Evolutionary conservation across 2,888 invertebrate species (phyloP), one percentile per base, ranked within the genome.

Genomic region (Hedya salicella): DNA sequence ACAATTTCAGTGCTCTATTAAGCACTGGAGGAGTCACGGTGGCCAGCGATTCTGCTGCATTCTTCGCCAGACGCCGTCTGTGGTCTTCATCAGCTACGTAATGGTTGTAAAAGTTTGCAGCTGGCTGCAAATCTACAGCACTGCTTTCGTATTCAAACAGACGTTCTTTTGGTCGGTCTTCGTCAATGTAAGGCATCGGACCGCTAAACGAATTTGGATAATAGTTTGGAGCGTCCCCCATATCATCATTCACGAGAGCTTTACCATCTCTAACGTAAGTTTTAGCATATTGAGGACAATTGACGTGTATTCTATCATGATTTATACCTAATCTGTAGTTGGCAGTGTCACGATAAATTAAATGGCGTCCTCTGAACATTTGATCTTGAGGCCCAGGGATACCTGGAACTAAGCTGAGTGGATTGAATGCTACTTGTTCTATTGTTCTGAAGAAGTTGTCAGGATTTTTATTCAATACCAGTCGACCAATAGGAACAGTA

Each of bases 1-100:
- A 96, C 80, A 96, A 95, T 72, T 94, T 94, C 2, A 98, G 93
- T 2, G 95, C 95, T 62, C 97, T 94, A 73, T 95, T 95, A 82
- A 96, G 96, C 75, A 97, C 95, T 80, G 96, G 78, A 0, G 74
- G 73, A 9, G 75, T 69, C 4, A 71, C 71, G 14, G 60, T 62
- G 4, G 70, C 52, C 1, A 79, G 36, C 2, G 68, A 40, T 1
- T 49, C 39, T 11, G 72, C 71, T 6, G 70, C 71, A 48, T 78
- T 76, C 11, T 72, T 73, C 0, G 73, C 69, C 30, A 78, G 65
- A 40, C 76, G 70, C 19, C 69, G 68, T 53, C 73, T 70, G 32
- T 78, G 73, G 4, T 42, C 68, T 11, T 73, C 73, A 25, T 44
- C 69, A 16, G 70, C 54, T 14, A 98, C 89, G 3, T 96, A 95